Conservation (phyloP, 2,888 invertebrate species). For the Uropetala carovei region DNA sequence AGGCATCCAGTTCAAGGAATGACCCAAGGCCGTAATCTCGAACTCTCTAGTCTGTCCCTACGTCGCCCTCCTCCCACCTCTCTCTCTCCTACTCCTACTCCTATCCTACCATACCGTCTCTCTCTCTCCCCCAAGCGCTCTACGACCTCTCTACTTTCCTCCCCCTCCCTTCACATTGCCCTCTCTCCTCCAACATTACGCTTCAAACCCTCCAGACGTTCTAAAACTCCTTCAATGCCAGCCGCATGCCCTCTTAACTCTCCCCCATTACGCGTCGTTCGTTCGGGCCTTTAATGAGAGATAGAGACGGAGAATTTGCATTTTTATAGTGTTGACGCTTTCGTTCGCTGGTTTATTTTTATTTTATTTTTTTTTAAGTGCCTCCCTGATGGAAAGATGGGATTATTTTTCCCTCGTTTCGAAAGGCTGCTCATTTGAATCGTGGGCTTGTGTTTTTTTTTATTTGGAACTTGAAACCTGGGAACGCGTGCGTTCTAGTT, state of each 20-base stretch:
- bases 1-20: background rate
- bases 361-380: background rate
- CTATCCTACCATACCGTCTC: too few species aligned
- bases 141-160: background rate
- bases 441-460: too few species aligned
- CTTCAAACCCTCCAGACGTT: background rate
- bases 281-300: slow-evolving; percentile 4
- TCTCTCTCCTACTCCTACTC: background rate
- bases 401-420: background rate
- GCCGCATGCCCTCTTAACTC: slow-evolving; percentile 12
- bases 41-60: background rate
- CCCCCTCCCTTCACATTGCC: background rate
- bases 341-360: background rate
- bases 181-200: background rate
- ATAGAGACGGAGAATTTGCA: background rate
- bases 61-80: background rate
- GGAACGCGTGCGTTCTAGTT: too few species aligned
- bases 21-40: background rate
- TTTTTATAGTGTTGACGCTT: background rate
- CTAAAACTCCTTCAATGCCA: background rate
- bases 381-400: background rate
- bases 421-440: background rate
- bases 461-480: too few species aligned
- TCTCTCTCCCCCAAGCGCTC: background rate
- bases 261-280: slow-evolving; percentile 16